Evolutionary conservation across 2,113 vertebrate genomes (phyloP).

Genomic region (Regulus satrapa): DNA sequence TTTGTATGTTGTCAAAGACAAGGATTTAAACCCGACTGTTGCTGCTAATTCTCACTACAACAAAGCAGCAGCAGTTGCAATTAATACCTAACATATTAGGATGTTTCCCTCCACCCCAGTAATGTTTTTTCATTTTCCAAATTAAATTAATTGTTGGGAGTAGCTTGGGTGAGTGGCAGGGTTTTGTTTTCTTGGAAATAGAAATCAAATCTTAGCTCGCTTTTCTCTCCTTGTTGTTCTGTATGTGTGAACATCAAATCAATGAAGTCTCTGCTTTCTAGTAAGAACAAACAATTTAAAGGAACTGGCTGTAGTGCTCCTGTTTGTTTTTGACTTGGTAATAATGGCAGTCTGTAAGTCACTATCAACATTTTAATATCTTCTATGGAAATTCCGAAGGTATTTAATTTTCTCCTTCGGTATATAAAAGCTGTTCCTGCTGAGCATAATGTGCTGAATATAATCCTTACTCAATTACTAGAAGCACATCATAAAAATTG

Average conservation of each 20-base stretch:
- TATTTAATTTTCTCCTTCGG: background rate
- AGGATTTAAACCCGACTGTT: background rate
- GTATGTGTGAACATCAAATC: background rate
- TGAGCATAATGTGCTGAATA: background rate
- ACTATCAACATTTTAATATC: background rate
- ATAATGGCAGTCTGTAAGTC: background rate
- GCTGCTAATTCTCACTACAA: background rate
- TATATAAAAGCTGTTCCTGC: background rate
- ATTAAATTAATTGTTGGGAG: background rate
- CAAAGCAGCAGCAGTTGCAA: background rate
- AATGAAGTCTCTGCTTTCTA: background rate
- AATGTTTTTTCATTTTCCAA: background rate
- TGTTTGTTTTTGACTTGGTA: background rate
- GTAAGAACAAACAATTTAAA: background rate
- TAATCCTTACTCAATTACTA: conserved; percentile 28
- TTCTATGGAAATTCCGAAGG: background rate
- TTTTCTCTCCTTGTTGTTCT: background rate
- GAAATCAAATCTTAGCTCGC: background rate
- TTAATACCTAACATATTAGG: background rate
- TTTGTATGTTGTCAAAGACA: background rate
- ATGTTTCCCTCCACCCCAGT: fast-evolving
- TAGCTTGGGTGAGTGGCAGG: background rate
- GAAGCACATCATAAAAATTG: background rate
- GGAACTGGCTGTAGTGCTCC: background rate
- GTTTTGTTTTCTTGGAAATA: background rate